Base-by-base conservation (phyloP, 2,797 vertebrate genomes). In the Poeciliopsis gracilis region DNA sequence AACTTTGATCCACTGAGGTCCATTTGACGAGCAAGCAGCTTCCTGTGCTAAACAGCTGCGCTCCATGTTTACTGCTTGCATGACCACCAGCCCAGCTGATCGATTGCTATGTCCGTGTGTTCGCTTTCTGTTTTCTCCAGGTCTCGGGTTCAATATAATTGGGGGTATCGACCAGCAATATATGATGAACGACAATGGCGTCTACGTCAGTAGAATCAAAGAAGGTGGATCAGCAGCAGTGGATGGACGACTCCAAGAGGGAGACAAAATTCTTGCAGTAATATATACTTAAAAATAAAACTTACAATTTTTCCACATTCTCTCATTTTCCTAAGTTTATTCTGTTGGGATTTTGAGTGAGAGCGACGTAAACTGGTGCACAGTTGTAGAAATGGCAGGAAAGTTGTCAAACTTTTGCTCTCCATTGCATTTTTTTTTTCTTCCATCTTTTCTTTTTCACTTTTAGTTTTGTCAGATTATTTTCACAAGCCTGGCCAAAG, bases 141-240 rank as follows among this genome's bases (percentile, higher is more conserved):
- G 98, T 67, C 87, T 99, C 88, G 98, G 98, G 72, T 99, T 99
- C 95, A 99, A 99, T 90, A 99, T 99, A 79, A 96, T 99, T 45
- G 98, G 98, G 57, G 98, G 98, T 76, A 94, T 96, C 88, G 98
- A 99, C 91, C 97, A 98, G 87, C 97, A 96, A 86, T 96, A 96
- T 84, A 49, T 97, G n/a, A 86, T 92, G 84, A 96, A 97, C 45
- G 98, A 99, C 93, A 96, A 75, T 61, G 97, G 97, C 83, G 98
- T 99, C 86, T 99, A 96, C 83, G 98, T 99, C 90, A 96, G 96
- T 87, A 96, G 97, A 93, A 98, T 99, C 84, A 99, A 98, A 94
- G 96, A 97, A 84, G 94, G 97, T 73, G 98, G 98, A 89, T 97
- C 97, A 6, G 98, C 98, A 6, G 97, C 94, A 30, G 78, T 95